A percentile compares a stretch with the other conserved stretches of the same genome.
Evolutionary conservation across 2,888 invertebrate species (phyloP).

Genomic region (Ochropleura plecta): DNA sequence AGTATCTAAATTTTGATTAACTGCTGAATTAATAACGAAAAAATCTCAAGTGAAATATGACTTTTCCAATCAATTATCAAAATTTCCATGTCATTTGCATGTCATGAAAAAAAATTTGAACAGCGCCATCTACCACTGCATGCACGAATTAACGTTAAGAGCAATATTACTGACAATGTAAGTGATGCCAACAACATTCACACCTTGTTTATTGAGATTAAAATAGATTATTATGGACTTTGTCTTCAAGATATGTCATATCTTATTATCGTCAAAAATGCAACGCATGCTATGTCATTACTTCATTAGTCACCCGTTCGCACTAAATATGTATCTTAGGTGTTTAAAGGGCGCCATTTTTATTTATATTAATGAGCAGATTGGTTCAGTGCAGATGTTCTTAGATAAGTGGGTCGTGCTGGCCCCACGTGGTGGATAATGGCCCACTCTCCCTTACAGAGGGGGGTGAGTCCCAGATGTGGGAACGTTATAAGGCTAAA

Average conservation of each 20-base stretch:
- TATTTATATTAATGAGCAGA: background rate
- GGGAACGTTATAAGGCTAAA: too few relatives aligned
- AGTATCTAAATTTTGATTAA: background rate
- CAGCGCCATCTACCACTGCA: constrained; percentile 39
- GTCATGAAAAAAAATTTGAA: background rate
- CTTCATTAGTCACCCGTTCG: background rate
- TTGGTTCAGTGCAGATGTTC: background rate
- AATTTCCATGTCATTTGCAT: background rate
- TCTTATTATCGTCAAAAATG: constrained; percentile 2
- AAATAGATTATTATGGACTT: constrained; percentile 40
- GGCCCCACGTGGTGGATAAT: background rate
- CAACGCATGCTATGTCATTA: constrained; percentile 8
- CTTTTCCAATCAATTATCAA: background rate
- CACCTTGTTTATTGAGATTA: constrained; percentile 16
- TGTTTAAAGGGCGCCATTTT: background rate
- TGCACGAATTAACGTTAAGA: background rate
- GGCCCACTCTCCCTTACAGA: too few relatives aligned
- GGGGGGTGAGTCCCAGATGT: too few relatives aligned
- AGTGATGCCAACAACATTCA: constrained; percentile 39
- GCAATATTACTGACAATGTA: background rate
- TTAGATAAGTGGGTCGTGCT: background rate
- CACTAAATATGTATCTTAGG: constrained; percentile 10
- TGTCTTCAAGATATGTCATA: background rate
- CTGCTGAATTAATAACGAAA: background rate
- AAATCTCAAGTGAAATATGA: background rate